These are phyloP conservation scores for Gallinago undulata DNA, from an alignment of 2,113 vertebrate species.

Conservation along the genomic window DNA sequence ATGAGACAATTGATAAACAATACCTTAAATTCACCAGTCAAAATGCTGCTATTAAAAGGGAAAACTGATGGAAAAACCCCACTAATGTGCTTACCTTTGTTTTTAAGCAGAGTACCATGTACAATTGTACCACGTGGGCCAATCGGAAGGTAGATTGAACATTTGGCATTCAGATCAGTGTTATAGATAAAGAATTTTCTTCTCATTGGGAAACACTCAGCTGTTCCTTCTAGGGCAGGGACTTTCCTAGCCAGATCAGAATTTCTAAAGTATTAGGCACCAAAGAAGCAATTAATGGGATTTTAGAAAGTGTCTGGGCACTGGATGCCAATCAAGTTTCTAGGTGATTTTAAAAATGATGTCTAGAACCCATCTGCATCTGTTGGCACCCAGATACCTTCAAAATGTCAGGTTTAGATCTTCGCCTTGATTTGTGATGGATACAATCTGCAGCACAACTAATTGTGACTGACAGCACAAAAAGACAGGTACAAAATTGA, in stretches of 20 bases:
- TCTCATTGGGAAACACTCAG: neutral
- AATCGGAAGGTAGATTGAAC: neutral
- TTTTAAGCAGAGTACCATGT: neutral
- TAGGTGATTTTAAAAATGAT: constrained; percentile 30
- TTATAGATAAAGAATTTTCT: neutral
- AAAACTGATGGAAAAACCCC: neutral
- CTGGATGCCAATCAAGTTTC: neutral
- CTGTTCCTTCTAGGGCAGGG: neutral
- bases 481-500: constrained; percentile 50
- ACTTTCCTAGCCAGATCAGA: neutral
- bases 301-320: neutral
- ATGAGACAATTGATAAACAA: neutral
- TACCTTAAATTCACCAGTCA: neutral
- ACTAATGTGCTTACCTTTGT: neutral
- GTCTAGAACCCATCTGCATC: constrained; percentile 32
- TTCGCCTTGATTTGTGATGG: neutral
- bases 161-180: neutral
- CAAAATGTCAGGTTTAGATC: neutral
- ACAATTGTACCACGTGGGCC: neutral
- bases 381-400: constrained; percentile 4
- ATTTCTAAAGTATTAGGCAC: neutral
- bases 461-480: constrained; percentile 57
- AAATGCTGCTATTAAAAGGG: neutral
- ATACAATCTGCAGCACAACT: constrained; percentile 20
- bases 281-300: neutral